phyloP scores from a whole-genome alignment of 2,888 invertebrate genomes.

The Dorcus hopei region DNA sequence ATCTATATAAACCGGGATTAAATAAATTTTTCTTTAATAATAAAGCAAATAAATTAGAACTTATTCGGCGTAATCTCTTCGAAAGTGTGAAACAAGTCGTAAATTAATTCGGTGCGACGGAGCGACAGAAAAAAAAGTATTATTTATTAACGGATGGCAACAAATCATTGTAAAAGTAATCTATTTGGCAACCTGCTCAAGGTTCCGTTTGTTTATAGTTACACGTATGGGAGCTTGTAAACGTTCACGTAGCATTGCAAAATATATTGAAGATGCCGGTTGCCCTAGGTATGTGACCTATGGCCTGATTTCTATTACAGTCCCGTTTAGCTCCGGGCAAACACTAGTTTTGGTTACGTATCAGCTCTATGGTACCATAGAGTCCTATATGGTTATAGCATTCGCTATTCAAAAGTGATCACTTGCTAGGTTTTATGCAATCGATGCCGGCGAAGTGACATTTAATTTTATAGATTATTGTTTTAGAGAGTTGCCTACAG shows the following conservation, averaged over 20 bases:
- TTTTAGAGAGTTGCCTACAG: neutral
- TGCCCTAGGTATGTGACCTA: slow-evolving; percentile 45
- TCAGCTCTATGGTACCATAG: neutral
- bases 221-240: slow-evolving; percentile 8
- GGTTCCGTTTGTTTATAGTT: neutral
- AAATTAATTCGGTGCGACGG: too few species aligned
- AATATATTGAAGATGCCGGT: slow-evolving; percentile 29
- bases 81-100: too few species aligned
- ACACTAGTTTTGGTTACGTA: slow-evolving; percentile 7
- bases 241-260: slow-evolving; percentile 23
- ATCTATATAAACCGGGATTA: too few species aligned
- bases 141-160: too few species aligned
- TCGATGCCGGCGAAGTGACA: neutral
- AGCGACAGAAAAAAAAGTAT: too few species aligned
- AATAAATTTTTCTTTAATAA: too few species aligned
- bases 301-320: slow-evolving; percentile 47
- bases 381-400: slow-evolving; percentile 2
- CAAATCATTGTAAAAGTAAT: neutral
- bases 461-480: neutral
- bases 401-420: neutral
- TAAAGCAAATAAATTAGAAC: too few species aligned
- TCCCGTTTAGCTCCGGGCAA: slow-evolving; percentile 34
- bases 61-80: too few species aligned
- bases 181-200: neutral
- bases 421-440: neutral